phyloP scores from a whole-genome alignment of 2,797 vertebrate genomes.

The Anomalospiza imberbis region DNA sequence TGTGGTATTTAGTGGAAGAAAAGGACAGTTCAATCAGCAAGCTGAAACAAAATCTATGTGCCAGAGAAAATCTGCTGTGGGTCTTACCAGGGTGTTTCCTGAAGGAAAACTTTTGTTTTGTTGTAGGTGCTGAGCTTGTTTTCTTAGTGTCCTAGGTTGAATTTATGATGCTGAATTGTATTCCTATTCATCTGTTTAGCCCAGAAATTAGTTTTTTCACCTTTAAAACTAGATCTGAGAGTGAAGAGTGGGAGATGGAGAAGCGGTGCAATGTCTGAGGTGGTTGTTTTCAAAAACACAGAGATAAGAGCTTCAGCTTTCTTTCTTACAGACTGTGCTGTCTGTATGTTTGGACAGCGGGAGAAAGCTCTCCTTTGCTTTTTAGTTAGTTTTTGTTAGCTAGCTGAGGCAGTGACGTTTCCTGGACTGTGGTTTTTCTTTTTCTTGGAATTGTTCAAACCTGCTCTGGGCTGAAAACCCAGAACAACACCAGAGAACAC shows the following conservation, averaged over 20 bases:
- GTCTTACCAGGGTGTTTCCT: neutral
- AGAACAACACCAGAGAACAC: neutral
- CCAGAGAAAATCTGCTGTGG: neutral
- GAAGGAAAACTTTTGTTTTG: neutral
- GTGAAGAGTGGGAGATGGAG: neutral
- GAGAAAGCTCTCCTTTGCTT: neutral
- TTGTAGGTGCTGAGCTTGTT: neutral
- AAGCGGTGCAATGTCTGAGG: neutral
- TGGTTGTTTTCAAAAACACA: neutral
- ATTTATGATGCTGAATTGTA: neutral
- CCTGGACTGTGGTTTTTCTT: neutral
- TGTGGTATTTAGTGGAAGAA: neutral
- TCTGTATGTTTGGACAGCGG: fast-evolving
- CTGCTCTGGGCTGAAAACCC: neutral
- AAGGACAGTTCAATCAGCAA: neutral
- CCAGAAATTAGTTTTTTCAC: neutral
- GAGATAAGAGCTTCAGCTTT: neutral
- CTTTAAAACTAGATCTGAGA: neutral
- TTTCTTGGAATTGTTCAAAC: neutral
- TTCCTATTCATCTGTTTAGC: neutral
- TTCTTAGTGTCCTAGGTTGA: neutral
- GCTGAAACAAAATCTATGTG: neutral
- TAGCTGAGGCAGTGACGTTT: neutral
- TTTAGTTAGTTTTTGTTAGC: neutral
- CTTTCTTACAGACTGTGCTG: neutral